phyloP scores from a whole-genome alignment of 1,140 invertebrate species.

The Pseudomyrmex flavicornis region DNA sequence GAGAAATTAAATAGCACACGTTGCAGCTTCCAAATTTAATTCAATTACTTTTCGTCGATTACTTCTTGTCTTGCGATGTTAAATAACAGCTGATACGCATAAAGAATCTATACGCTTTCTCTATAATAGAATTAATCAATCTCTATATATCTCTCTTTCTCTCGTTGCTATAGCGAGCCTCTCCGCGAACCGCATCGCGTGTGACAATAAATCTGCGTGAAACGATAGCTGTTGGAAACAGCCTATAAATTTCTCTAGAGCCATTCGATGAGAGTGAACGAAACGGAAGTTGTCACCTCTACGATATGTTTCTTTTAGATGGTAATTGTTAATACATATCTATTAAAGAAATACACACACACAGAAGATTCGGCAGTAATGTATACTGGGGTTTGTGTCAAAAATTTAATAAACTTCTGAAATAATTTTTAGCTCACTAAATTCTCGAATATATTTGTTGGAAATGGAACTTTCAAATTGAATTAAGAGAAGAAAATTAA shows the following conservation, averaged over 20 bases:
- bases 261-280: conserved; percentile 58
- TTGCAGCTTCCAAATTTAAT: background rate
- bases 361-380: background rate
- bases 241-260: conserved; percentile 70
- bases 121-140: conserved; percentile 61
- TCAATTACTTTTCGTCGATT: background rate
- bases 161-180: conserved; percentile 52
- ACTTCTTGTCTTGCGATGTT: background rate
- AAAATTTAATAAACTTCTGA: background rate
- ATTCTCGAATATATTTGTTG: background rate
- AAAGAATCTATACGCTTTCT: conserved; percentile 15
- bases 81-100: background rate
- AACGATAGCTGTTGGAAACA: conserved; percentile 67
- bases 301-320: background rate
- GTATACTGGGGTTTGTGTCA: background rate
- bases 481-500: too few relatives aligned
- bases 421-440: background rate
- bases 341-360: background rate
- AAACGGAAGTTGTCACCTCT: conserved; percentile 25
- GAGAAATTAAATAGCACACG: too few relatives aligned
- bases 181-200: conserved; percentile 65
- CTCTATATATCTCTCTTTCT: conserved; percentile 27
- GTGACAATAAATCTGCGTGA: conserved; percentile 67
- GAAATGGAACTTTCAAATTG: too few relatives aligned
- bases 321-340: background rate